Evolutionary conservation across 2,888 invertebrate species (phyloP).

Genomic region (Timandra comae): DNA sequence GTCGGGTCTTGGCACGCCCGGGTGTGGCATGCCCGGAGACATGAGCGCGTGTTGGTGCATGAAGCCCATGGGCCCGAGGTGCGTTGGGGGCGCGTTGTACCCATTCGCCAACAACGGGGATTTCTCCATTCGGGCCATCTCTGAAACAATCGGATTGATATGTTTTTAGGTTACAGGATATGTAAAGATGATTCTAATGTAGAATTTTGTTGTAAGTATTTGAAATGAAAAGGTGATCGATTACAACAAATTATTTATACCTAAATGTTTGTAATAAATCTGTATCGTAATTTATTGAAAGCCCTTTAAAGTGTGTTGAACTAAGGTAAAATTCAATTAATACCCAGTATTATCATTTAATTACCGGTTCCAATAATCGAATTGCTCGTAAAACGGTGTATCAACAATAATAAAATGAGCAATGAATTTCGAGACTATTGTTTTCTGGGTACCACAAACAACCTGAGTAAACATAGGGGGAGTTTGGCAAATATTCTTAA

Average conservation of each 20-base stretch:
- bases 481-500: conserved; percentile 74
- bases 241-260: no score
- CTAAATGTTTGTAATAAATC: neutral
- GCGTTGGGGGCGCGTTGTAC: conserved; percentile 94
- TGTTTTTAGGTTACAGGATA: conserved; percentile 5
- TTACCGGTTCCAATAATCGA: conserved; percentile 75
- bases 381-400: conserved; percentile 73
- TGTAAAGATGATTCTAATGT: no score
- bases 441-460: conserved; percentile 75
- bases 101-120: conserved; percentile 94
- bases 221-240: no score
- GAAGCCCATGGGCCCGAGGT: conserved; percentile 95
- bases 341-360: conserved; percentile 75
- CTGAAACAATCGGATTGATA: conserved; percentile 78
- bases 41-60: conserved; percentile 94
- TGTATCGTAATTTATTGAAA: conserved; percentile 20
- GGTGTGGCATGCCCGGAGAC: conserved; percentile 93
- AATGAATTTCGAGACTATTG: conserved; percentile 76
- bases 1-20: conserved; percentile 85
- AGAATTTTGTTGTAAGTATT: no score
- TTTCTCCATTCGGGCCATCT: conserved; percentile 93
- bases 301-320: conserved; percentile 33
- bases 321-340: conserved; percentile 72
- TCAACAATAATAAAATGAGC: conserved; percentile 77
- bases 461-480: conserved; percentile 70